phyloP scores from a whole-genome alignment of 1,140 invertebrate genomes.

The Metopolophium dirhodum region DNA sequence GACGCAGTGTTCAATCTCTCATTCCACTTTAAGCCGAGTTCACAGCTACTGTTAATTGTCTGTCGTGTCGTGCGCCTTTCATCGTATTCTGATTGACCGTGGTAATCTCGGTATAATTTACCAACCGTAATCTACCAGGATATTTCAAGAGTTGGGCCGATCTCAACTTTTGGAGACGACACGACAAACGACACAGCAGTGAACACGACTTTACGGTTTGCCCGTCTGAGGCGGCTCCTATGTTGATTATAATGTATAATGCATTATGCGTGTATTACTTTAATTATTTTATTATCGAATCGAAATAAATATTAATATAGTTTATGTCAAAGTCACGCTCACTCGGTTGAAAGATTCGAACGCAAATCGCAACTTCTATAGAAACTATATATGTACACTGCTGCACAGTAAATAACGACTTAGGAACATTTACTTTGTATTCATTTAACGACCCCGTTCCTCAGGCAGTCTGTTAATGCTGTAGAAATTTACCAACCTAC shows the following conservation, averaged over 20 bases:
- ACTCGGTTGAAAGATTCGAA: neutral
- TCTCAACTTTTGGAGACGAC: neutral
- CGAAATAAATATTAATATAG: neutral
- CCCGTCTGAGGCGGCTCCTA: neutral
- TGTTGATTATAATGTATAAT: neutral
- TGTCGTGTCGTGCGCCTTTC: neutral
- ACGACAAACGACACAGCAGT: neutral
- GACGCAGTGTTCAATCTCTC: neutral
- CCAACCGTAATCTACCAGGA: neutral
- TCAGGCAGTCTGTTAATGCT: neutral
- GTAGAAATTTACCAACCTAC: neutral
- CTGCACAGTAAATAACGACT: constrained; percentile 29
- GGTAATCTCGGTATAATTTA: neutral
- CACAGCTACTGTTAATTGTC: too few relatives aligned
- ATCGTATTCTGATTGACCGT: neutral
- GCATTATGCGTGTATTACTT: neutral
- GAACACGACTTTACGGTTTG: neutral
- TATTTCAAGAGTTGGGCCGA: neutral
- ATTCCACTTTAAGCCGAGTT: neutral
- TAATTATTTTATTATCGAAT: neutral
- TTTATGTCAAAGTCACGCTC: neutral
- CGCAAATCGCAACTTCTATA: neutral
- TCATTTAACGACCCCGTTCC: neutral
- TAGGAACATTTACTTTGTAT: constrained; percentile 31
- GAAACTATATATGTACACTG: neutral